Evolutionary conservation across 2,113 vertebrate species (phyloP).

Genomic region (Elgaria multicarinata): DNA sequence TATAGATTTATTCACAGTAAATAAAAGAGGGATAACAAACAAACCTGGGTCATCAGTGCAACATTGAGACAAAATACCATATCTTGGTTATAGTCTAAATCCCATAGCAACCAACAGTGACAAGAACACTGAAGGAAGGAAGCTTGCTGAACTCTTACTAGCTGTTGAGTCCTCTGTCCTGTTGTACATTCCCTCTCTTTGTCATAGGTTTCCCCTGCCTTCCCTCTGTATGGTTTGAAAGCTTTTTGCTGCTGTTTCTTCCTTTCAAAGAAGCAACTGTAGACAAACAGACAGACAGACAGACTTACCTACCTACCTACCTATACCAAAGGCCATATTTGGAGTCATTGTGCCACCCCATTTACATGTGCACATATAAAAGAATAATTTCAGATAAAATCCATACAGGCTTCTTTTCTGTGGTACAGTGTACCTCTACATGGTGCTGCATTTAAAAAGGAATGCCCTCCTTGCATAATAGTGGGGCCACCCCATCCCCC

Average conservation of each 20-base stretch:
- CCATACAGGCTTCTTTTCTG: background rate
- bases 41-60: background rate
- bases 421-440: background rate
- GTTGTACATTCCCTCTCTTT: background rate
- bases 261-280: background rate
- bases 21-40: conserved; percentile 5
- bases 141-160: background rate
- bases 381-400: background rate
- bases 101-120: background rate
- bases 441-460: background rate
- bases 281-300: too few species aligned
- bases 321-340: background rate
- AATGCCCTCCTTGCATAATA: background rate
- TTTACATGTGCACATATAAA: background rate
- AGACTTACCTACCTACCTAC: too few species aligned
- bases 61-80: background rate
- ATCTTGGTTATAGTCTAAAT: accelerated
- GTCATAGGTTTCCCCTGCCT: background rate
- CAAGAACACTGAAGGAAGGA: background rate
- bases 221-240: background rate
- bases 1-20: background rate
- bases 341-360: background rate
- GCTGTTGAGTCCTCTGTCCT: background rate
- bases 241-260: background rate
- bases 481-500: background rate